These are phyloP conservation scores for Morphnarchus princeps DNA, from an alignment of 2,113 vertebrate species.

Conservation along the genomic window DNA sequence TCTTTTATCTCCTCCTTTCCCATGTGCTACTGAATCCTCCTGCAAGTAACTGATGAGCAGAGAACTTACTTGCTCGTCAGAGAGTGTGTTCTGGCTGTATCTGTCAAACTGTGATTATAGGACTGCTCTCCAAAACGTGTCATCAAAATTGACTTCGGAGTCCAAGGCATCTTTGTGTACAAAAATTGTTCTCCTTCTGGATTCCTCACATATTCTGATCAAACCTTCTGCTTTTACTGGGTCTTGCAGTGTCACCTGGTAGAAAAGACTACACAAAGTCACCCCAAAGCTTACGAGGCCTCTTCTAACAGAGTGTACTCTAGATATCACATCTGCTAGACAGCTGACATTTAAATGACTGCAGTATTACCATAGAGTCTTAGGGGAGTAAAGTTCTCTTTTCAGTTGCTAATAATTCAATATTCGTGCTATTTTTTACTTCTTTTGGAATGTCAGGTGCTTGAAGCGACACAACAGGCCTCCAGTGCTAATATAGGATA, in stretches of 20 bases:
- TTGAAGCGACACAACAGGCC: background rate
- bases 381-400: background rate
- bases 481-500: background rate
- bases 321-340: background rate
- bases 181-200: background rate
- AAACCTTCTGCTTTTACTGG: background rate
- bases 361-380: background rate
- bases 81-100: background rate
- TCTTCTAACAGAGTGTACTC: background rate
- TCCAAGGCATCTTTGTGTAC: background rate
- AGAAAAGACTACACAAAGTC: background rate
- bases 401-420: background rate
- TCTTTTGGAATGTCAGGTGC: background rate
- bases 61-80: background rate
- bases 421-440: background rate
- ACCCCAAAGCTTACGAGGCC: background rate
- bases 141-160: background rate
- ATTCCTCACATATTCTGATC: background rate
- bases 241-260: background rate
- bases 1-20: background rate
- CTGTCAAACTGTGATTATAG: background rate
- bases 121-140: background rate
- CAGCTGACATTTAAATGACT: background rate
- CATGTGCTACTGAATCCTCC: background rate
- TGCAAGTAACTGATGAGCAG: background rate